Conservation (phyloP, 2,888 invertebrate genomes). For the Mimas tiliae region DNA sequence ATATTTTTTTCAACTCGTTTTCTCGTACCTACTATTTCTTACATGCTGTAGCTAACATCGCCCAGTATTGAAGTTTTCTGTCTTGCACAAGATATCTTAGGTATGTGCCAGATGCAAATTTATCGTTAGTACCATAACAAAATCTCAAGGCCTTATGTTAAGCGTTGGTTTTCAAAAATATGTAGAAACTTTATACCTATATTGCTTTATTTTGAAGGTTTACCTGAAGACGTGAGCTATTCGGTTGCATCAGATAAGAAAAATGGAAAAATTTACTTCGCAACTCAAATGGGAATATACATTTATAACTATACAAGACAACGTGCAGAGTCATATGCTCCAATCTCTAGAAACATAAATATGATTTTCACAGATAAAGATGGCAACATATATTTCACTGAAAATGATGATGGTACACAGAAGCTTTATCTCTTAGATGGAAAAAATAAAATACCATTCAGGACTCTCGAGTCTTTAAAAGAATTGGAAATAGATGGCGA, state of each 20-base stretch:
- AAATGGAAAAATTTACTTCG: slow-evolving; percentile 64
- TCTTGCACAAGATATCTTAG: too few species aligned
- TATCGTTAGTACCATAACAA: too few species aligned
- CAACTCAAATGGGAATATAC: slow-evolving; percentile 68
- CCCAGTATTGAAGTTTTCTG: too few species aligned
- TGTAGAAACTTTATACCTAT: not conserved
- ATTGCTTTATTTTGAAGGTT: slow-evolving; percentile 49
- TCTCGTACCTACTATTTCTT: too few species aligned
- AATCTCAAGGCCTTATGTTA: too few species aligned
- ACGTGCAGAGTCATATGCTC: slow-evolving; percentile 54
- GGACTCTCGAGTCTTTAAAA: slow-evolving; percentile 59
- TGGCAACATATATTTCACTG: slow-evolving; percentile 69
- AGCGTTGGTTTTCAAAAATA: not conserved
- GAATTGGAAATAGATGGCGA: slow-evolving; percentile 69
- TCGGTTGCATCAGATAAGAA: slow-evolving; percentile 69
- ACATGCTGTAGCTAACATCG: too few species aligned
- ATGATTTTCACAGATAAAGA: slow-evolving; percentile 70
- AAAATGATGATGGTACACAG: slow-evolving; percentile 63
- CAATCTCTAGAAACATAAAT: slow-evolving; percentile 56
- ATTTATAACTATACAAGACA: slow-evolving; percentile 60
- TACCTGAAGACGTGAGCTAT: slow-evolving; percentile 66
- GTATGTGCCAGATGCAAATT: too few species aligned
- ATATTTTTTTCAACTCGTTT: too few species aligned
- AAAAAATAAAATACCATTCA: slow-evolving; percentile 60
- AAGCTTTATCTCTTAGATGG: slow-evolving; percentile 64